Percentiles rank a stretch among this genome's conserved stretches.
phyloP scores from a whole-genome alignment of 2,113 vertebrate genomes.

The Anhinga rufa region DNA sequence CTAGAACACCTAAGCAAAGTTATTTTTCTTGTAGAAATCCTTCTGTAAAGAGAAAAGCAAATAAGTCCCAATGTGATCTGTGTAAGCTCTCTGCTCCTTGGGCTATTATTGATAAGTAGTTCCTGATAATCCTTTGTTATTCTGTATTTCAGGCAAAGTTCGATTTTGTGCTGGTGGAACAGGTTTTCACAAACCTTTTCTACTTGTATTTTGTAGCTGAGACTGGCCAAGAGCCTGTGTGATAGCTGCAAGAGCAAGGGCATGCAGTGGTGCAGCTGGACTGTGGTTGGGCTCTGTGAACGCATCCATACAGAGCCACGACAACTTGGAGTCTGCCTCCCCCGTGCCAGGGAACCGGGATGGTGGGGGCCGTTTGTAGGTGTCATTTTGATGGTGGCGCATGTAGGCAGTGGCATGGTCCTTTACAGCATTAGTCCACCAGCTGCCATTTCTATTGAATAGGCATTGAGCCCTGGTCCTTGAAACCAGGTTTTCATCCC shows the following conservation, averaged over 20 bases:
- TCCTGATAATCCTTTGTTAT: background rate
- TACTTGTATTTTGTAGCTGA: background rate
- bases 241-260: background rate
- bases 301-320: fast-evolving
- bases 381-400: background rate
- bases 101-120: background rate
- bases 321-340: background rate
- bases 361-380: background rate
- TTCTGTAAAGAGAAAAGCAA: background rate
- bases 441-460: background rate
- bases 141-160: background rate
- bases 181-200: background rate
- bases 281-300: background rate
- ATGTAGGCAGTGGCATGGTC: background rate
- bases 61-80: background rate
- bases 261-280: fast-evolving
- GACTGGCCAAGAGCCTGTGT: background rate
- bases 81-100: background rate
- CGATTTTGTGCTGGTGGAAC: background rate
- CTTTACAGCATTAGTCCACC: background rate
- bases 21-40: conserved; percentile 5
- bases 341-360: background rate
- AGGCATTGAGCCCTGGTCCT: background rate
- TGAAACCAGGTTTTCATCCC: background rate
- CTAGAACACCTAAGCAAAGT: background rate